Percentiles rank a stretch among this genome's conserved stretches.
These are phyloP conservation scores for Eledone cirrhosa DNA, from an alignment of 2,888 invertebrate genomes.

Conservation along the genomic window DNA sequence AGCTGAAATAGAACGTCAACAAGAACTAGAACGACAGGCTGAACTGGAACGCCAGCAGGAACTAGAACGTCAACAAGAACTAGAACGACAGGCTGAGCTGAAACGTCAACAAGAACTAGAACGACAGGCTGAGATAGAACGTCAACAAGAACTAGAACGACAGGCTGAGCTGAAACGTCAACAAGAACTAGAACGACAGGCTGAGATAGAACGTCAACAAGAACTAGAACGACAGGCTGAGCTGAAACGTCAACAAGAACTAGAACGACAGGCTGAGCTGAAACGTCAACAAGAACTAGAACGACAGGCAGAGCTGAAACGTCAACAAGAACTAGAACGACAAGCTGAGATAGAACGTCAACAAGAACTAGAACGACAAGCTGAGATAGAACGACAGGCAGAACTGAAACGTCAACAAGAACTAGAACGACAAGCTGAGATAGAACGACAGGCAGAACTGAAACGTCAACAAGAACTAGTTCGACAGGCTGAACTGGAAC, in stretches of 20 bases:
- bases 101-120: not conserved
- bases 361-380: constrained; percentile 5
- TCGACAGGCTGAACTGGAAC: not conserved
- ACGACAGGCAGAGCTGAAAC: not conserved
- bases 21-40: not conserved
- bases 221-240: constrained; percentile 19
- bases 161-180: not conserved
- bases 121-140: not conserved
- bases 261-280: not conserved
- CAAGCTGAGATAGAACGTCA: constrained; percentile 3
- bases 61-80: not conserved
- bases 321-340: too few relatives aligned
- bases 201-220: constrained; percentile 1
- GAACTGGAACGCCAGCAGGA: not conserved
- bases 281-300: not conserved
- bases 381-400: constrained; percentile 23
- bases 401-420: constrained; percentile 5
- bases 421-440: constrained; percentile 15
- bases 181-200: not conserved
- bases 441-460: constrained; percentile 4
- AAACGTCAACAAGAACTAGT: constrained; percentile 18
- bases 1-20: not conserved
- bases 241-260: not conserved
- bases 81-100: not conserved
- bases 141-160: not conserved